Base-by-base conservation (phyloP, 2,888 invertebrate species). In the Eilema griseolum region DNA sequence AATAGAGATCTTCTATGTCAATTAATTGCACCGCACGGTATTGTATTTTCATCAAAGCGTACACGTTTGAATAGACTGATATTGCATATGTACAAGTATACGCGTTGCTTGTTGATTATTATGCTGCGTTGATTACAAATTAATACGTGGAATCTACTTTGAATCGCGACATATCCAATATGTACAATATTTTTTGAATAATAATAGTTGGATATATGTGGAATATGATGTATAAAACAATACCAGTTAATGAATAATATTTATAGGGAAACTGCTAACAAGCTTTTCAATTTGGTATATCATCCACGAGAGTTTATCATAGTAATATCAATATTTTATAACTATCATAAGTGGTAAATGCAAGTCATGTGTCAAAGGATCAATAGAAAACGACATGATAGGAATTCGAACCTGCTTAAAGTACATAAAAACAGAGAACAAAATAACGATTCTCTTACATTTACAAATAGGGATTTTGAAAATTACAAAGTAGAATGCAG, bases 41-140 rank as follows among this genome's bases (percentile, higher is more conserved):
- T 68, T 69, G 60, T 76, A 69, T n/a, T 69, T 59, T 69, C 63
- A 72, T 71, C 75, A 76, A 79, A 79, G 77, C 73, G 74, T 70
- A 72, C 57, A 75, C 72, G 76, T 67, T 59, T 62, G 70, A 69
- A 46, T 68, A 71, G 65, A 74, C 64, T 77, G 70, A 71, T 77
- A 76, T 72, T 70, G 68, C 56, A 65, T 37, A 67, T 67, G 24
- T 67, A 72, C 41, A 69, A 16, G 70, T 65, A 33, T 11, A 8
- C n/a, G n/a, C n/a, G n/a, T n/a, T n/a, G n/a, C n/a, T n/a, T n/a
- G n/a, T n/a, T n/a, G n/a, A n/a, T n/a, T n/a, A n/a, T n/a, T n/a
- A 69, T 67, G 14, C 5, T 46, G 20, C 3, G 70, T 7, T 33
- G 10, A 74, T 80, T 83, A 77, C 68, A 69, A 72, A 73, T 75